These are phyloP conservation scores for Mesorhabditis sp. DNA, from an alignment of 2,888 invertebrate genomes.

Conservation along the genomic window DNA sequence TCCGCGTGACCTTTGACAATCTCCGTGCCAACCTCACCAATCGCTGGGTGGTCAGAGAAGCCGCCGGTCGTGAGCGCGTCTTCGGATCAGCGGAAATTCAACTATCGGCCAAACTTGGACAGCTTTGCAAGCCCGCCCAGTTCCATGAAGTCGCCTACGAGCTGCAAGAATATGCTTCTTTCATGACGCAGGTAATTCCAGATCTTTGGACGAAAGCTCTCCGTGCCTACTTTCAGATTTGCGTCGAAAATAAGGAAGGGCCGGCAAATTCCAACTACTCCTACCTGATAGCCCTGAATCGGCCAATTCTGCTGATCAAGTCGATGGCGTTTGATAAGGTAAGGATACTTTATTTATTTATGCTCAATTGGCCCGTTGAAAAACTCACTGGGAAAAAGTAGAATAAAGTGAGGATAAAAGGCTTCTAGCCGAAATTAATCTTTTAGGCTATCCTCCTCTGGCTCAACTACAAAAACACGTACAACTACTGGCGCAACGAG, in stretches of 20 bases:
- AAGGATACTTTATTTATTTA: conserved; percentile 65
- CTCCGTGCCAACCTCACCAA: conserved; percentile 74
- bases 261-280: conserved; percentile 30
- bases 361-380: conserved; percentile 96
- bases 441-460: conserved; percentile 82
- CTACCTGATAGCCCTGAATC: conserved; percentile 73
- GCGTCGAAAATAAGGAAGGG: conserved; percentile 48
- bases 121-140: conserved; percentile 76
- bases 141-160: conserved; percentile 96
- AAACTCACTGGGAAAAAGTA: conserved; percentile 99
- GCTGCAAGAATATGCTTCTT: conserved; percentile 95
- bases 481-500: conserved; percentile 98
- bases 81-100: conserved; percentile 76
- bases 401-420: conserved; percentile 74
- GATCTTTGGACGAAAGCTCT: not conserved
- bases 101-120: conserved; percentile 88
- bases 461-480: conserved; percentile 98
- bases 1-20: conserved; percentile 88
- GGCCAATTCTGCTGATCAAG: conserved; percentile 91
- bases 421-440: conserved; percentile 4
- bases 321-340: conserved; percentile 90
- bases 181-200: conserved; percentile 72
- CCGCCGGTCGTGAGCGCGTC: conserved; percentile 45
- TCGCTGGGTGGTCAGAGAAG: conserved; percentile 58
- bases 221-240: conserved; percentile 24